Conservation (phyloP, 2,888 invertebrate species). For the Tanytarsus gracilentus region DNA sequence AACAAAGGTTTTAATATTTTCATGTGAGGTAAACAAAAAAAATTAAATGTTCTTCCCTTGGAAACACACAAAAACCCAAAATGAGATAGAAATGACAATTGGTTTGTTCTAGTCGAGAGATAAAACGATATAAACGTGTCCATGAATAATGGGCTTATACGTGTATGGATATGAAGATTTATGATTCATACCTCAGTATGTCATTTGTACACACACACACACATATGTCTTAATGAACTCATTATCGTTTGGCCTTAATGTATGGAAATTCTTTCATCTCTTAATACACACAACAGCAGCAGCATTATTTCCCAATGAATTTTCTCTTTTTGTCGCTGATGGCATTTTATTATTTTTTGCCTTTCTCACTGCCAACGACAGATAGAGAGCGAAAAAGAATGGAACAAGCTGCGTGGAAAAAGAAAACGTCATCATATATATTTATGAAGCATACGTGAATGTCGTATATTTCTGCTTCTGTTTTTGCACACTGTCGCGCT, state of each 20-base stretch:
- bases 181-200: background rate
- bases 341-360: background rate
- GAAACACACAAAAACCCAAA: too few relatives aligned
- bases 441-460: slow-evolving; percentile 14
- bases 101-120: too few relatives aligned
- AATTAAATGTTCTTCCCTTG: too few relatives aligned
- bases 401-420: background rate
- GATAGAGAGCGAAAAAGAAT: background rate
- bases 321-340: background rate
- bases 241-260: background rate
- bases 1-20: too few relatives aligned
- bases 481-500: background rate
- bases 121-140: too few relatives aligned
- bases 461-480: background rate
- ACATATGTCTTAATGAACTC: slow-evolving; percentile 15
- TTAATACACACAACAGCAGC: background rate
- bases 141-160: too few relatives aligned
- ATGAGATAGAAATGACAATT: too few relatives aligned
- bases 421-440: slow-evolving; percentile 15
- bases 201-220: too few relatives aligned
- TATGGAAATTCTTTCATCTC: slow-evolving; percentile 3
- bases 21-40: too few relatives aligned
- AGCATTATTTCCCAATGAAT: background rate
- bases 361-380: background rate
- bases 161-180: too few relatives aligned